These are phyloP conservation scores for Perizoma affinitatum DNA, from an alignment of 2,888 invertebrate genomes.

Conservation along the genomic window DNA sequence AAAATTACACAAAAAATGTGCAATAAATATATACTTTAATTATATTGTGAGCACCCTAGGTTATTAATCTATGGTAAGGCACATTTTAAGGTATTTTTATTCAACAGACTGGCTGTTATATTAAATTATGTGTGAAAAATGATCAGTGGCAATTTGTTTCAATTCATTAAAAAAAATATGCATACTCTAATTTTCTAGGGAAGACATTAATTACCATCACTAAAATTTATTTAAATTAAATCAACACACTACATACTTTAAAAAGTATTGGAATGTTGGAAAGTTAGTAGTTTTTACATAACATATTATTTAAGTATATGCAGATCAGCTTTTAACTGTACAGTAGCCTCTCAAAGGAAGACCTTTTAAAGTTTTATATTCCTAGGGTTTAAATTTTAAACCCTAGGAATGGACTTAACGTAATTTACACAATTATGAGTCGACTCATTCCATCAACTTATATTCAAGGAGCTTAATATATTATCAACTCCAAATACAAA, in stretches of 20 bases:
- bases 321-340: constrained; percentile 35
- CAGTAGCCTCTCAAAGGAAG: constrained; percentile 44
- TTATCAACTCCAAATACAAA: not conserved
- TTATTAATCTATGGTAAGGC: constrained; percentile 37
- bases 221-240: constrained; percentile 19
- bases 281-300: not conserved
- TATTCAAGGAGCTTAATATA: too few relatives aligned
- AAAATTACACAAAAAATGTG: constrained; percentile 17
- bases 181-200: constrained; percentile 13
- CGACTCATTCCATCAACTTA: not conserved
- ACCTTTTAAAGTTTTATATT: constrained; percentile 25
- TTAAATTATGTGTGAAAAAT: not conserved
- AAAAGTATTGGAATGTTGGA: not conserved
- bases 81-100: constrained; percentile 30
- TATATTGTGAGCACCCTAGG: constrained; percentile 37
- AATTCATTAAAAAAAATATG: constrained; percentile 3
- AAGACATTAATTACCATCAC: constrained; percentile 23
- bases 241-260: not conserved
- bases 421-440: not conserved
- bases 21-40: constrained; percentile 37
- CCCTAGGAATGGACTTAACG: constrained; percentile 11
- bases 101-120: constrained; percentile 4
- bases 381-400: too few relatives aligned
- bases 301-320: constrained; percentile 5
- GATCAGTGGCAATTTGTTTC: constrained; percentile 5